Conservation (phyloP, 1,140 invertebrate species). For the Drosophila virilis region DNA sequence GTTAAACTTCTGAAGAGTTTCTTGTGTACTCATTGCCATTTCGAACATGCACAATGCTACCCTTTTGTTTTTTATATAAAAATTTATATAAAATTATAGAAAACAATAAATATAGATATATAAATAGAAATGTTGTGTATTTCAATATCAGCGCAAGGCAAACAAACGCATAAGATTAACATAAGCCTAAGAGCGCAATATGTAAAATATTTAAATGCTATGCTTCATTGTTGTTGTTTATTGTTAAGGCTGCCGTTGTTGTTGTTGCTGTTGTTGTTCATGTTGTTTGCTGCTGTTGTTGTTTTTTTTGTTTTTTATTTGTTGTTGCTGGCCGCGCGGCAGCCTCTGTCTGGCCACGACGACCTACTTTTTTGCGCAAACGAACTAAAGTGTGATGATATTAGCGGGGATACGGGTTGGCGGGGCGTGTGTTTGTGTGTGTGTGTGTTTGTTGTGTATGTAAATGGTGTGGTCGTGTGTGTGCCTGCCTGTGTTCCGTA, state of each 20-base stretch:
- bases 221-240: conserved; percentile 66
- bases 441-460: conserved; percentile 4
- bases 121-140: conserved; percentile 23
- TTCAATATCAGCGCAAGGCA: conserved; percentile 65
- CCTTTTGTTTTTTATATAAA: not conserved
- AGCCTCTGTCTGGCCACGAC: conserved; percentile 70
- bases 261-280: conserved; percentile 19
- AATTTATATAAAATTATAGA: conserved; percentile 4
- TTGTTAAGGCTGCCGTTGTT: conserved; percentile 42
- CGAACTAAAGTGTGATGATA: conserved; percentile 72
- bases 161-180: conserved; percentile 60
- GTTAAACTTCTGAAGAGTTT: too few relatives aligned
- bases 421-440: conserved; percentile 11
- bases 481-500: conserved; percentile 6
- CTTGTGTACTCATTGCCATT: too few relatives aligned
- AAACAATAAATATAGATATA: conserved; percentile 57
- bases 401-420: conserved; percentile 15
- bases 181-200: conserved; percentile 52
- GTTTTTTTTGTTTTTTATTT: not conserved
- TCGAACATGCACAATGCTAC: not conserved
- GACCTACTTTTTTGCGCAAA: conserved; percentile 80
- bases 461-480: conserved; percentile 3
- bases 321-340: conserved; percentile 22
- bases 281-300: conserved; percentile 33
- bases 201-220: conserved; percentile 79